phyloP scores from a whole-genome alignment of 92 coral and sea anemone species.

The Meandrina meandrites region DNA sequence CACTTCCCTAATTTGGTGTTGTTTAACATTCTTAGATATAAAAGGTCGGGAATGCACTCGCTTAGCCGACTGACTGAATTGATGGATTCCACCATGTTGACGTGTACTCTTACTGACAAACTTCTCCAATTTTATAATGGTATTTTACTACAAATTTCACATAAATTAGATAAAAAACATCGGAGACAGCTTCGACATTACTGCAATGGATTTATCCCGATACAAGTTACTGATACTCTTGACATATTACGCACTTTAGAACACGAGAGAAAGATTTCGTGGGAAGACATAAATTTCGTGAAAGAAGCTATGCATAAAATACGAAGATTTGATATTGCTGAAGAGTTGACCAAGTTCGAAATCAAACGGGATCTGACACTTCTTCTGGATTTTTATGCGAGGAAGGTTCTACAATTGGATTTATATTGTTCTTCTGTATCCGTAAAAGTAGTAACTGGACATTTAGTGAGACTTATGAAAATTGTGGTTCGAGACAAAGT shows the following conservation, averaged over 20 bases:
- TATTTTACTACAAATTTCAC: background rate
- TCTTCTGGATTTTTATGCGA: constrained; percentile 15
- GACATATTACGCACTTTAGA: constrained; percentile 5
- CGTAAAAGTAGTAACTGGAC: background rate
- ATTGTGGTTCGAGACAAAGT: too few species aligned
- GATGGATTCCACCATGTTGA: background rate
- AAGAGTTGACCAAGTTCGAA: constrained; percentile 1
- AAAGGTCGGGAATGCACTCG: too few species aligned
- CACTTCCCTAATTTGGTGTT: too few species aligned
- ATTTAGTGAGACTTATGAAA: background rate
- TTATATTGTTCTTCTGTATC: background rate
- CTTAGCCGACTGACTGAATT: too few species aligned
- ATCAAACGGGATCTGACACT: constrained; percentile 8
- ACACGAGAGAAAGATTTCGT: constrained; percentile 26
- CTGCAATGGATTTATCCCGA: background rate
- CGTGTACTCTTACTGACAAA: constrained; percentile 1
- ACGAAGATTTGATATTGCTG: background rate
- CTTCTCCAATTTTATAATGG: background rate
- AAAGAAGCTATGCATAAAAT: constrained; percentile 22
- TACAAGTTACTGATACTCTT: background rate
- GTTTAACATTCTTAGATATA: too few species aligned
- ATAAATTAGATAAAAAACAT: background rate
- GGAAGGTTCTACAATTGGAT: background rate
- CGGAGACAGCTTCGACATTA: background rate
- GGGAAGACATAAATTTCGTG: constrained; percentile 20